These are phyloP conservation scores for Micrastur ruficollis DNA, from an alignment of 2,797 vertebrate genomes.

Conservation along the genomic window DNA sequence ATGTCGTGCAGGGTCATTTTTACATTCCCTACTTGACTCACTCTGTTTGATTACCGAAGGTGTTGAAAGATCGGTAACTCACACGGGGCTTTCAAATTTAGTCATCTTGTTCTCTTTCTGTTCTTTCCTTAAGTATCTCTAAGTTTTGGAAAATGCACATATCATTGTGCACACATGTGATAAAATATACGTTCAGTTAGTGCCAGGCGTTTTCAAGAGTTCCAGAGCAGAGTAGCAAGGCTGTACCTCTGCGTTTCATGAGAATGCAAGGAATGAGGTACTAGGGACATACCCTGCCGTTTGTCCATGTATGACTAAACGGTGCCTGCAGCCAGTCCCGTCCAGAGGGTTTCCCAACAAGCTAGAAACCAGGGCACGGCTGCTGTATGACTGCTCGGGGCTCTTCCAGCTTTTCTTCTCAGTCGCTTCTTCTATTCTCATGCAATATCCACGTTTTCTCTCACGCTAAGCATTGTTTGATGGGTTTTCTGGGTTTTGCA, in stretches of 20 bases:
- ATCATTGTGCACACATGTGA: neutral
- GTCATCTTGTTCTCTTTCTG: neutral
- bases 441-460: neutral
- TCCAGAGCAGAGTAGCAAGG: neutral
- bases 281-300: neutral
- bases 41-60: neutral
- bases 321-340: neutral
- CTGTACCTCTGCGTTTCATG: neutral
- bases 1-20: neutral
- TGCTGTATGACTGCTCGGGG: neutral
- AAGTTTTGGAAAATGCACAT: neutral
- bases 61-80: neutral
- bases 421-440: neutral
- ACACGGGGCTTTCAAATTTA: neutral
- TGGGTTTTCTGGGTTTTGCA: neutral
- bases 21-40: neutral
- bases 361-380: neutral
- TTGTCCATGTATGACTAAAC: neutral
- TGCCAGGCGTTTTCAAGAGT: neutral
- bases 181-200: fast-evolving
- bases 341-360: neutral
- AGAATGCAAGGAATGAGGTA: neutral
- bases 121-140: neutral
- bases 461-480: neutral
- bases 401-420: neutral